Percentiles rank a stretch among this genome's conserved stretches.
These are phyloP conservation scores for Drosophila barbarae DNA, from an alignment of 2,888 invertebrate species.

Conservation along the genomic window DNA sequence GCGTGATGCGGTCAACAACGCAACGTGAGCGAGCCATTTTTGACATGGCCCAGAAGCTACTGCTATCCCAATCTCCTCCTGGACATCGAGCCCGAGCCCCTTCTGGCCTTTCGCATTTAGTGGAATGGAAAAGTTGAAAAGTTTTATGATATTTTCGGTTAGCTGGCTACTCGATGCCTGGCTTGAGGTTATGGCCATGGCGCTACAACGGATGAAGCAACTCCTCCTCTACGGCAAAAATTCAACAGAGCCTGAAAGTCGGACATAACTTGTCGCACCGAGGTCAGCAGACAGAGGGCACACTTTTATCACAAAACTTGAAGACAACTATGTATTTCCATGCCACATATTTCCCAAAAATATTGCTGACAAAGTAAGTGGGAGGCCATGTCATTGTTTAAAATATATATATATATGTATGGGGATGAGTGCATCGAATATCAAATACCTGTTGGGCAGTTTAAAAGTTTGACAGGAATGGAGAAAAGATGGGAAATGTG, in stretches of 20 bases:
- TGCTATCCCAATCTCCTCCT: not conserved
- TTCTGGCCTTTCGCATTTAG: constrained; percentile 19
- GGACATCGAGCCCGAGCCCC: not conserved
- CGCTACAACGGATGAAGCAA: constrained; percentile 2
- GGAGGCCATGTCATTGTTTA: constrained; percentile 10
- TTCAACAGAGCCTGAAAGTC: constrained; percentile 20
- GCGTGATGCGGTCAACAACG: constrained; percentile 71
- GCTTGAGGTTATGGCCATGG: constrained; percentile 31
- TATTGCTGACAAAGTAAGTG: constrained; percentile 14
- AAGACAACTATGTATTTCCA: constrained; percentile 29
- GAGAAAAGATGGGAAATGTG: not conserved
- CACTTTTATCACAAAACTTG: constrained; percentile 30
- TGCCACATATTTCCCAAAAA: constrained; percentile 16
- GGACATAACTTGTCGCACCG: constrained; percentile 29
- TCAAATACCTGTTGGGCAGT: constrained; percentile 7
- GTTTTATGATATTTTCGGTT: constrained; percentile 63
- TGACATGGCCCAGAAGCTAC: constrained; percentile 50
- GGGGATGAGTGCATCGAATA: constrained; percentile 2
- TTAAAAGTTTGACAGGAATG: not conserved
- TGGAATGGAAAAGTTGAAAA: constrained; percentile 57
- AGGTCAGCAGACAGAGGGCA: constrained; percentile 20
- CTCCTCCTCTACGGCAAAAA: not conserved
- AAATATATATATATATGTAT: not conserved
- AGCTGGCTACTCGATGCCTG: constrained; percentile 51
- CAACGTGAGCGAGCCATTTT: constrained; percentile 65